A percentile compares a stretch with the other conserved stretches of the same genome.
phyloP scores from a whole-genome alignment of 2,888 invertebrate species.

The Drosophila helvetica region DNA sequence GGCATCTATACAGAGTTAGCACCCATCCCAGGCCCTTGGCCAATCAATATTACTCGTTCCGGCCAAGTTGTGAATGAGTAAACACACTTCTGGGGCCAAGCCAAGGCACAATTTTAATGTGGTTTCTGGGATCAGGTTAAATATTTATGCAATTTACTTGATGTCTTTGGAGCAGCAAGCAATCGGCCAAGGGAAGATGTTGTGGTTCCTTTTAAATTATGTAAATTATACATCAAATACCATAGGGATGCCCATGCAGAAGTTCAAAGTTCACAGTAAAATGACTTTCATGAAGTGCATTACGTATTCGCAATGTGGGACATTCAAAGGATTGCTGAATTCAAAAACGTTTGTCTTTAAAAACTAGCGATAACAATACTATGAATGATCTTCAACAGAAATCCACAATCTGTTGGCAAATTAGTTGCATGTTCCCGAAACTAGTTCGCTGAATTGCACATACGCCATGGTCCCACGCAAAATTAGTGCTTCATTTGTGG shows the following conservation, averaged over 20 bases:
- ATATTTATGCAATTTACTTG: slow-evolving; percentile 32
- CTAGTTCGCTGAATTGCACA: slow-evolving; percentile 5
- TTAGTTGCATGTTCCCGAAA: background rate
- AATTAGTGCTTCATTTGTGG: background rate
- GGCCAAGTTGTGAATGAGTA: slow-evolving; percentile 38
- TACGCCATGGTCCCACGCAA: slow-evolving; percentile 22
- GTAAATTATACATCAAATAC: background rate
- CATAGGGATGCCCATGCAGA: background rate
- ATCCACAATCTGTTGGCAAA: background rate
- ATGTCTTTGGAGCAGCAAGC: background rate
- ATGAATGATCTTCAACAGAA: background rate
- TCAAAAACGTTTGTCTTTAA: background rate
- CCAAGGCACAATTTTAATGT: slow-evolving; percentile 16
- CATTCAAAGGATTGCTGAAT: background rate
- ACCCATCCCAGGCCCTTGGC: background rate
- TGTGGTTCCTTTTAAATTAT: background rate
- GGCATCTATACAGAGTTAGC: background rate
- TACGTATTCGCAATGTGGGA: too few species aligned
- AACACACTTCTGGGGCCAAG: slow-evolving; percentile 9
- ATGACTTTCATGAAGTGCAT: too few species aligned
- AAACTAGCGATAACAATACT: background rate
- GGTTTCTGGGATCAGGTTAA: slow-evolving; percentile 21
- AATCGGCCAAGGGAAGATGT: background rate
- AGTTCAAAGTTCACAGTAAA: background rate
- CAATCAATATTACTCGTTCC: slow-evolving; percentile 40